phyloP scores from a whole-genome alignment of 2,888 invertebrate genomes.

The Meiosimyza decipiens region DNA sequence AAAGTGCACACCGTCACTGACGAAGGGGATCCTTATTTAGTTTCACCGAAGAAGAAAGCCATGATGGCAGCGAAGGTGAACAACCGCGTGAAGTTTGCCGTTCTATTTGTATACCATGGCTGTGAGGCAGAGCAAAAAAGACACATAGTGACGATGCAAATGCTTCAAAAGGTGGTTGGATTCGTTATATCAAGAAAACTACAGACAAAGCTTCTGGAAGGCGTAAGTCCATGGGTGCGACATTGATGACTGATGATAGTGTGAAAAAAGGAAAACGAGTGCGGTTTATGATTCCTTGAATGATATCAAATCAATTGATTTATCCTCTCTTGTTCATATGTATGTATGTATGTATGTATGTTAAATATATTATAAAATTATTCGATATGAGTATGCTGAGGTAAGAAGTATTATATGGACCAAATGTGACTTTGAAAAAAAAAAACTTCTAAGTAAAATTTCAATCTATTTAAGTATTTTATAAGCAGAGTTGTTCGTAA shows the following conservation, averaged over 20 bases:
- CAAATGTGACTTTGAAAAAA: no score
- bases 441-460: no score
- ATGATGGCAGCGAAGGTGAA: conserved; percentile 49
- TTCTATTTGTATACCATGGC: conserved; percentile 65
- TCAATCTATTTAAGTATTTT: no score
- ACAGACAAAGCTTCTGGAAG: neutral
- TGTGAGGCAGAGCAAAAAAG: conserved; percentile 48
- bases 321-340: neutral
- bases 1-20: conserved; percentile 64
- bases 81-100: conserved; percentile 60
- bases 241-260: neutral
- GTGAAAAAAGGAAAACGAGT: conserved; percentile 13
- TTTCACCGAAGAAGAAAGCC: conserved; percentile 46
- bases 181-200: neutral
- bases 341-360: no score
- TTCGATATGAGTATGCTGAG: no score
- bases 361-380: no score
- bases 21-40: conserved; percentile 66
- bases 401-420: no score
- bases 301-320: neutral
- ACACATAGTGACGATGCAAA: neutral
- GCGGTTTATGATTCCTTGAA: conserved; percentile 18
- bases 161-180: neutral
- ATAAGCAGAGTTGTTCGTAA: no score
- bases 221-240: neutral